Evolutionary conservation across 2,113 vertebrate species (phyloP).

Genomic region (Dromiciops gliroides): DNA sequence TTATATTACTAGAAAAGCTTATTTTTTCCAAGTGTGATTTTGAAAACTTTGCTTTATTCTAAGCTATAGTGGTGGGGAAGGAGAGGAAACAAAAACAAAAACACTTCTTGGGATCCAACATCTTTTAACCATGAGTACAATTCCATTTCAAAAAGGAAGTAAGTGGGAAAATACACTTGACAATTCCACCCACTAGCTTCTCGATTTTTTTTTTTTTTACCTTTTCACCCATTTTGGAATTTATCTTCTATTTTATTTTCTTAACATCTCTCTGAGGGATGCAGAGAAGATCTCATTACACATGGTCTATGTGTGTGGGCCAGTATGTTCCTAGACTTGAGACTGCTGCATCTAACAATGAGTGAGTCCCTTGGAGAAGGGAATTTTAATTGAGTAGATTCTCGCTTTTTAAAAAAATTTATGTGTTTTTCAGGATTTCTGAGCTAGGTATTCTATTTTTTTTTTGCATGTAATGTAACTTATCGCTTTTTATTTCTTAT

Average conservation of each 20-base stretch:
- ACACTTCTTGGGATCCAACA: not conserved
- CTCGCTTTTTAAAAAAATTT: no score
- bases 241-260: not conserved
- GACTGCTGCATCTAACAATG: not conserved
- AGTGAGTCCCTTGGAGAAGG: not conserved
- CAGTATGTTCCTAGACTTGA: not conserved
- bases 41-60: not conserved
- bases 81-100: not conserved
- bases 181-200: not conserved
- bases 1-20: not conserved
- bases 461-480: not conserved
- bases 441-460: not conserved
- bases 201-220: not conserved
- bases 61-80: not conserved
- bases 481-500: not conserved
- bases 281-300: not conserved
- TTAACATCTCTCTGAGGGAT: not conserved
- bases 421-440: not conserved
- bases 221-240: not conserved
- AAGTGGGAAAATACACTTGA: not conserved
- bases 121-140: not conserved
- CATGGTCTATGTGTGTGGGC: not conserved
- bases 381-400: not conserved
- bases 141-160: not conserved
- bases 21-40: not conserved